phyloP scores from a whole-genome alignment of 2,113 vertebrate species.

The Chloropsis hardwickii region DNA sequence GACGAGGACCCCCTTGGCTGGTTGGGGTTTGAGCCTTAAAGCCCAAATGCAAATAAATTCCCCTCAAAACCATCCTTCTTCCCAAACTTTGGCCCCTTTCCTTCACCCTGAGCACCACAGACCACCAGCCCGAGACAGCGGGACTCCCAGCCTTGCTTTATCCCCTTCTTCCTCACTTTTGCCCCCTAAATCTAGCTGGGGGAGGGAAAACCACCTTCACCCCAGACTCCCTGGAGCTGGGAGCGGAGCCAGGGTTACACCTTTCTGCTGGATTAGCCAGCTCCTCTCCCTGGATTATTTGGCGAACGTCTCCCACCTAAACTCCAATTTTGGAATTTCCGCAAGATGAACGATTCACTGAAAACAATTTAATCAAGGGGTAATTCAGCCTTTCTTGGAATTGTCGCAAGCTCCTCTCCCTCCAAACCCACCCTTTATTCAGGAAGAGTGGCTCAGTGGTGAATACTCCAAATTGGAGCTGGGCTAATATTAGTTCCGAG shows the following conservation, averaged over 20 bases:
- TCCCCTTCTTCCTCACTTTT: neutral
- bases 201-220: neutral
- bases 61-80: neutral
- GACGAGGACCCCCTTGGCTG: neutral
- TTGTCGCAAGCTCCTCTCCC: neutral
- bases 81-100: neutral
- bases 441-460: neutral
- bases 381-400: slow-evolving; percentile 39
- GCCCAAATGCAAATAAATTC: neutral
- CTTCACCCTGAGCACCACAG: rapidly evolving
- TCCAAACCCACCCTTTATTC: neutral
- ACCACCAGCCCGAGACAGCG: rapidly evolving
- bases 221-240: rapidly evolving
- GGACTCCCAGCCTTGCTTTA: neutral
- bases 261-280: neutral
- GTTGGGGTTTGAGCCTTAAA: neutral
- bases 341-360: neutral
- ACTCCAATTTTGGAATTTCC: neutral
- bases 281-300: neutral
- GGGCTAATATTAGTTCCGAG: slow-evolving; percentile 28
- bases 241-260: rapidly evolving
- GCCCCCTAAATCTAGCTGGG: neutral
- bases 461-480: slow-evolving; percentile 31
- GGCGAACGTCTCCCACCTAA: neutral
- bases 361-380: slow-evolving; percentile 22